Percentiles rank a stretch among this genome's conserved stretches.
phyloP scores from a whole-genome alignment of 2,113 vertebrate genomes.

The Eleginops maclovinus region DNA sequence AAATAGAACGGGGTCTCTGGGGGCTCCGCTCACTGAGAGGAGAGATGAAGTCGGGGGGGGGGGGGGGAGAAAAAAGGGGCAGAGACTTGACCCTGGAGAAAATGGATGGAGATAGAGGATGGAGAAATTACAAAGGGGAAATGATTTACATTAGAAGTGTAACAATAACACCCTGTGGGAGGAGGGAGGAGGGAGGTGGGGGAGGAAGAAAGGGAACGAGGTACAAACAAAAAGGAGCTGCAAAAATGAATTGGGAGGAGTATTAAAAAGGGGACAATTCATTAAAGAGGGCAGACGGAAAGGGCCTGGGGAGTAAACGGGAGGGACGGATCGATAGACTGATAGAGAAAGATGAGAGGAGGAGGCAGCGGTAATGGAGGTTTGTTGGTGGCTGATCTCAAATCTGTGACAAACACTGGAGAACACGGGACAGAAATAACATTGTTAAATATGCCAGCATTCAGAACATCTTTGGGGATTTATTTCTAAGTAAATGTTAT shows the following conservation, averaged over 20 bases:
- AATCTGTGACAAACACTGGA: background rate
- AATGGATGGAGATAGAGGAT: constrained; percentile 31
- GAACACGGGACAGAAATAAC: constrained; percentile 11
- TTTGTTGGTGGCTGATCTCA: constrained; percentile 20
- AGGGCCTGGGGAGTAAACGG: background rate
- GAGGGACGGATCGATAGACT: constrained; percentile 40
- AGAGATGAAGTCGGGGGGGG: constrained; percentile 40
- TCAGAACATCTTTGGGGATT: background rate
- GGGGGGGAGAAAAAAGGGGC: background rate
- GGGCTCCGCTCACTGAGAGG: constrained; percentile 51
- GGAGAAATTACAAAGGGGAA: constrained; percentile 45
- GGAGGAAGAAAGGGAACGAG: constrained; percentile 1
- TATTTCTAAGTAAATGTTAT: background rate
- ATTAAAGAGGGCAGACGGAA: constrained; percentile 36
- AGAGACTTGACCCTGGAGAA: constrained; percentile 48
- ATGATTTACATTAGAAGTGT: constrained; percentile 60
- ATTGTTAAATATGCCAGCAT: background rate
- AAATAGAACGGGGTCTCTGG: constrained; percentile 75
- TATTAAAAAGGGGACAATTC: constrained; percentile 17
- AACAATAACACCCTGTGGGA: constrained; percentile 26
- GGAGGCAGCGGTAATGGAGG: constrained; percentile 3
- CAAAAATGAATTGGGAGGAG: background rate
- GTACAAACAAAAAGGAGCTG: constrained; percentile 6
- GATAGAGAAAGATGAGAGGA: constrained; percentile 56
- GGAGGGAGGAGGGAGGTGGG: background rate